A percentile compares a stretch with the other conserved stretches of the same genome.
Conservation (phyloP, 2,797 vertebrate genomes). For the Smutsia temminckii region DNA sequence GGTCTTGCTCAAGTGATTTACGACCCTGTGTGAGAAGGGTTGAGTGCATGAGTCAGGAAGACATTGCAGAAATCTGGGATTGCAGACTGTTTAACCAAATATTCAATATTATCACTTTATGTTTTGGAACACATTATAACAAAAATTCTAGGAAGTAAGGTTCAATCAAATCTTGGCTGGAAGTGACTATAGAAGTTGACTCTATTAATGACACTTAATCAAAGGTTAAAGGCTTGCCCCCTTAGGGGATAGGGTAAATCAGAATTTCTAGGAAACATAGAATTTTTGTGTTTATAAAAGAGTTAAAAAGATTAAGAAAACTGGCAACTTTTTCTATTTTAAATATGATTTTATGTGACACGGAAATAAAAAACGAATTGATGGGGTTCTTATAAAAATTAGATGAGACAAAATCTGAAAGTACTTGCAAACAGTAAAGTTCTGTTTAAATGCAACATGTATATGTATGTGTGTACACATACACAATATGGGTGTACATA, state of each 20-base stretch:
- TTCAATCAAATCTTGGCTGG: neutral
- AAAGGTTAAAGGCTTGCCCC: neutral
- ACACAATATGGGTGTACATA: too few species aligned
- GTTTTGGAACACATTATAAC: neutral
- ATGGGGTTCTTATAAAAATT: neutral
- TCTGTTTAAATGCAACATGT: slow-evolving; percentile 2
- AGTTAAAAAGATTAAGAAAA: neutral
- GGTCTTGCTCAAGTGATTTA: neutral
- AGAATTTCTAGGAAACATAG: neutral
- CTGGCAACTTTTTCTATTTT: neutral
- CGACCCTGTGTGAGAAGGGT: neutral
- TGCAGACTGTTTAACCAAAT: neutral
- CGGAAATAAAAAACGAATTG: neutral
- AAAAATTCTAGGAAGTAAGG: neutral
- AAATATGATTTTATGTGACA: neutral
- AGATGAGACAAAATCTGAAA: neutral
- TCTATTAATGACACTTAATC: neutral
- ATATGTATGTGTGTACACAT: too few species aligned
- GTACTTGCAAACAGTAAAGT: neutral
- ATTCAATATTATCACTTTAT: neutral
- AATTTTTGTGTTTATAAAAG: neutral
- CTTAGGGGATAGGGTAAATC: neutral
- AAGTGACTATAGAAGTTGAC: neutral
- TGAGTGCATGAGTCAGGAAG: neutral
- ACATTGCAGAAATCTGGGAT: neutral